Conservation (phyloP, 2,113 vertebrate species). For the Bujurquina vittata region DNA sequence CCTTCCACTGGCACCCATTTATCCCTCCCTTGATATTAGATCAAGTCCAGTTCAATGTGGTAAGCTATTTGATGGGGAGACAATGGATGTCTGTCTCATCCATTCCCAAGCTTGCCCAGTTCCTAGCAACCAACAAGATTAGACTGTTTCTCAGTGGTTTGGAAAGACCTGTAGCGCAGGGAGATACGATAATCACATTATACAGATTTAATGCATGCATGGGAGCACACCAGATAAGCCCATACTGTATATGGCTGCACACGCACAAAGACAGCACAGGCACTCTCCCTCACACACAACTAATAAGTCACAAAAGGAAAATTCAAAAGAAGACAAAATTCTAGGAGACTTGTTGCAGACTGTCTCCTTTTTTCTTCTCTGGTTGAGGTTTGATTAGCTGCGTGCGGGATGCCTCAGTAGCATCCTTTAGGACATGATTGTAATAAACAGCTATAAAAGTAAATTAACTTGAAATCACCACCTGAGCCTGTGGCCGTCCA, state of each 20-base stretch:
- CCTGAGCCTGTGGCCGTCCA: neutral
- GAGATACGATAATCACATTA: conserved; percentile 68
- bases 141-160: conserved; percentile 63
- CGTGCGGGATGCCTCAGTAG: neutral
- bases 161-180: conserved; percentile 57
- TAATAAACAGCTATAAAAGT: conserved; percentile 15
- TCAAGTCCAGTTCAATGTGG: conserved; percentile 59
- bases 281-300: neutral
- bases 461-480: conserved; percentile 19
- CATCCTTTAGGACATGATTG: conserved; percentile 19
- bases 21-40: conserved; percentile 56
- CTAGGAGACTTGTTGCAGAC: neutral
- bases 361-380: neutral
- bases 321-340: neutral
- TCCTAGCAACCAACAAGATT: conserved; percentile 77
- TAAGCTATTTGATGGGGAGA: conserved; percentile 58
- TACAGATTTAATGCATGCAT: conserved; percentile 62
- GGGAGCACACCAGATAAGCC: conserved; percentile 47
- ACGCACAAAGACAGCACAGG: neutral
- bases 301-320: conserved; percentile 15
- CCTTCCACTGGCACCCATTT: conserved; percentile 44
- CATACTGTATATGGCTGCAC: conserved; percentile 14
- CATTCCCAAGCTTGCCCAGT: conserved; percentile 60
- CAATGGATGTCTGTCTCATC: conserved; percentile 51
- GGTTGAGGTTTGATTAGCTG: neutral